Conservation (phyloP, 2,888 invertebrate species). For the Drosophila tanythrix region DNA sequence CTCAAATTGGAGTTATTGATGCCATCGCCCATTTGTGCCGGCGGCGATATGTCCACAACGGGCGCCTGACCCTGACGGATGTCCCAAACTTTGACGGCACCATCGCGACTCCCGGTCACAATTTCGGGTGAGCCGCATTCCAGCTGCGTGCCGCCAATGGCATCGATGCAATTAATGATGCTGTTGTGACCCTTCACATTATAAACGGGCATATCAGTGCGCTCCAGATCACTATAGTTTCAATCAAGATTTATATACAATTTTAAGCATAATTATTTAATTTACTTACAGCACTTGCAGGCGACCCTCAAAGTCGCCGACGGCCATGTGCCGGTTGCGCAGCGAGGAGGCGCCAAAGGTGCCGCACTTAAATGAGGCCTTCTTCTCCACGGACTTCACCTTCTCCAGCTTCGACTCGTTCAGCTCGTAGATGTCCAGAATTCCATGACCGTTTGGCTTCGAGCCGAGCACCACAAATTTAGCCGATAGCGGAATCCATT, state of each 20-base stretch:
- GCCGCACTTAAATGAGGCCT: conserved; percentile 95
- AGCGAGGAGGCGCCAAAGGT: conserved; percentile 96
- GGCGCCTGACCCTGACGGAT: conserved; percentile 94
- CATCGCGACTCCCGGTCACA: conserved; percentile 97
- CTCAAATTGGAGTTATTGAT: conserved; percentile 82
- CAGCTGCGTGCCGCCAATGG: conserved; percentile 92
- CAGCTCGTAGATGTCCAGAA: conserved; percentile 92
- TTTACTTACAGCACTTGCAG: conserved; percentile 91
- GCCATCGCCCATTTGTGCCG: conserved; percentile 86
- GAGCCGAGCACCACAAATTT: conserved; percentile 96
- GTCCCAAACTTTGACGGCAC: conserved; percentile 98
- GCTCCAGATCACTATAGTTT: conserved; percentile 91
- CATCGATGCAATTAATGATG: conserved; percentile 96
- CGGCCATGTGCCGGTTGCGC: conserved; percentile 92
- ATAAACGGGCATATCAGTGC: conserved; percentile 90
- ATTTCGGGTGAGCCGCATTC: conserved; percentile 98
- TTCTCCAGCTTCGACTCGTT: conserved; percentile 90
- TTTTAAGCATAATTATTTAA: background rate
- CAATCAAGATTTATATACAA: background rate
- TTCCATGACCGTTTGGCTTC: conserved; percentile 93
- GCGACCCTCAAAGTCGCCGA: conserved; percentile 95
- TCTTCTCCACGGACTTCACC: conserved; percentile 90
- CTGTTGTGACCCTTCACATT: conserved; percentile 92
- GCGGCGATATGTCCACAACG: conserved; percentile 91
- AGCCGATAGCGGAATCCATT: conserved; percentile 97